phyloP scores from a whole-genome alignment of 2,888 invertebrate genomes.

The Kryphioiulus occultus region DNA sequence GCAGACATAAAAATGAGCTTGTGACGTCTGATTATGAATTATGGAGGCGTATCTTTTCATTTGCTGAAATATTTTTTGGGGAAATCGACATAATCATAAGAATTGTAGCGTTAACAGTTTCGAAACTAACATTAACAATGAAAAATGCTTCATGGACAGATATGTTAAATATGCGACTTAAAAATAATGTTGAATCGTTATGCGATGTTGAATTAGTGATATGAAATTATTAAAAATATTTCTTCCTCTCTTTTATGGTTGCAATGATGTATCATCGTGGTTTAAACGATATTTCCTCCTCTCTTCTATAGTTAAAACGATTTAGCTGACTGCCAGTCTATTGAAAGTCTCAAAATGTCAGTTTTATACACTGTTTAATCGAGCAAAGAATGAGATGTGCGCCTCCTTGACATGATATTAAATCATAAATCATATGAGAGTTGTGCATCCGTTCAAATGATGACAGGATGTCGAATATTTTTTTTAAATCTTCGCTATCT shows the following conservation, averaged over 20 bases:
- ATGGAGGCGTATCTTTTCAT: background rate
- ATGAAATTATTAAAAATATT: background rate
- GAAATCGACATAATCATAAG: background rate
- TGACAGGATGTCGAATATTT: background rate
- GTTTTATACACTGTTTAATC: background rate
- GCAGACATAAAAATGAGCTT: background rate
- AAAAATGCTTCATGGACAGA: no score
- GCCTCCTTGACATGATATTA: background rate
- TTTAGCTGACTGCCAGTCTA: background rate
- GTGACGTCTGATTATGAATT: background rate
- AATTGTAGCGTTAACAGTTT: no score
- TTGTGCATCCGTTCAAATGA: background rate
- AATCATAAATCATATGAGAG: background rate
- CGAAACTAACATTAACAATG: no score
- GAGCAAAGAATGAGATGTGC: background rate
- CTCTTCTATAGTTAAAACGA: background rate
- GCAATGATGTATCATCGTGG: background rate
- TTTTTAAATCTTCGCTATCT: background rate
- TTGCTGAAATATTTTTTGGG: background rate
- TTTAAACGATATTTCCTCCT: background rate
- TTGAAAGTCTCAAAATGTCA: slow-evolving; percentile 9
- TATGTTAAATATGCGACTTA: background rate
- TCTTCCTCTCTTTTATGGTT: background rate
- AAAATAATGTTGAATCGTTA: background rate
- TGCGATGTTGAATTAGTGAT: no score